Base-by-base conservation (phyloP, 2,113 vertebrate genomes). In the Cyphotilapia sp. region DNA sequence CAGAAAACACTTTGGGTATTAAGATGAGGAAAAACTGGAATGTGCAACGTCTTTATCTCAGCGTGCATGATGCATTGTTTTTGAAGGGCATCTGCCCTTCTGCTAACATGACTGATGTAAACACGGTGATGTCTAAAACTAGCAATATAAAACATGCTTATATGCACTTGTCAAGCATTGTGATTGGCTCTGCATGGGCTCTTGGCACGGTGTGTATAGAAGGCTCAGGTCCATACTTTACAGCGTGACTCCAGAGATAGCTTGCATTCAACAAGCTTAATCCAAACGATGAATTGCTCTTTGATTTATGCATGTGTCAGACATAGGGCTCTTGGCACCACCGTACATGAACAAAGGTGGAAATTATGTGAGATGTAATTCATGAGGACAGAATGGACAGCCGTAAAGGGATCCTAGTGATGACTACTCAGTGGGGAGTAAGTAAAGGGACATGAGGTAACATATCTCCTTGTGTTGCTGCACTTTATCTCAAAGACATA, bases 291-390 rank as follows among this genome's bases (percentile, higher is more conserved):
- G 78, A 89, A 85, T 84, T 40, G 74, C 84, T 85, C 87, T 89
- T 87, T 94, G 93, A 94, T 93, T 95, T 91, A 94, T 88, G 54
- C 71, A n/a, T 6, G 61, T 93, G 85, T 92, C 91, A 89, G 83
- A 80, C 40, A 59, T 14, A 16, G 90, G 86, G 87, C 88, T 94
- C 57, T 78, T 85, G 91, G 90, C 89, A 90, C 33, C 19, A 35
- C 57, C 5, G 80, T 82, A 85, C 88, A 84, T 81, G 88, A 94
- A 93, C 91, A 93, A 93, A 94, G 88, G 90, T 91, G 87, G 81
- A 89, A 93, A 90, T 93, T 82, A 94, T 91, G 89, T 89, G 82
- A 59, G 78, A 83, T 87, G 90, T 94, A 94, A 94, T 94, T 94
- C 93, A 93, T 22, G 63, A 49, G 84, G 87, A 91, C 92, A 91